Conservation (phyloP, 2,888 invertebrate species). For the Ormyrus pomaceus region DNA sequence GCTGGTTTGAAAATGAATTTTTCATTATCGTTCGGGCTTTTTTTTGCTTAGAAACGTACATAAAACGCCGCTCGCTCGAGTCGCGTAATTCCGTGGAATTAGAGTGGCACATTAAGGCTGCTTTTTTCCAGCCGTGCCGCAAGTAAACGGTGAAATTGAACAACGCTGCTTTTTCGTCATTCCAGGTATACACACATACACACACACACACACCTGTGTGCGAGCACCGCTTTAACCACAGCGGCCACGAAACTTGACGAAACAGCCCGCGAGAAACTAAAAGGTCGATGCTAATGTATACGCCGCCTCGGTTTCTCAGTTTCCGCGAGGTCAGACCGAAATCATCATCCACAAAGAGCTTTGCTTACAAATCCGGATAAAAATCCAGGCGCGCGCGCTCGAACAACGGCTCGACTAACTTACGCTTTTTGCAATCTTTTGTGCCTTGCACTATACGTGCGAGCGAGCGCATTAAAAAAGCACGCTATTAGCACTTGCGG, state of each 20-base stretch:
- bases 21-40: not conserved
- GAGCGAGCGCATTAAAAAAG: not conserved
- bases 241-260: slow-evolving; percentile 28
- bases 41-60: not conserved
- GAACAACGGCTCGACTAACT: too few relatives aligned
- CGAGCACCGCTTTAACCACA: slow-evolving; percentile 36
- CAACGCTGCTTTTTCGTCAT: slow-evolving; percentile 41
- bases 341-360: slow-evolving; percentile 13
- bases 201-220: not conserved
- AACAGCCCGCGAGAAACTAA: slow-evolving; percentile 39
- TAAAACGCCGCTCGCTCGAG: not conserved
- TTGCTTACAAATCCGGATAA: too few relatives aligned
- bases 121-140: slow-evolving; percentile 9
- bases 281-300: slow-evolving; percentile 50
- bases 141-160: slow-evolving; percentile 45
- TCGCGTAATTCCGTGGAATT: slow-evolving; percentile 5
- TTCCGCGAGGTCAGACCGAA: not conserved
- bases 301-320: slow-evolving; percentile 5
- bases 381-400: too few relatives aligned
- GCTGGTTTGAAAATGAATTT: slow-evolving; percentile 23
- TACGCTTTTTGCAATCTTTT: not conserved
- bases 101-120: slow-evolving; percentile 15
- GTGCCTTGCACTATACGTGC: not conserved
- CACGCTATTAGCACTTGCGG: slow-evolving; percentile 39
- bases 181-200: slow-evolving; percentile 19